Evolutionary conservation across 2,797 vertebrate species (phyloP), one percentile per base, ranked within the genome.

Genomic region (Diplodus sargus): DNA sequence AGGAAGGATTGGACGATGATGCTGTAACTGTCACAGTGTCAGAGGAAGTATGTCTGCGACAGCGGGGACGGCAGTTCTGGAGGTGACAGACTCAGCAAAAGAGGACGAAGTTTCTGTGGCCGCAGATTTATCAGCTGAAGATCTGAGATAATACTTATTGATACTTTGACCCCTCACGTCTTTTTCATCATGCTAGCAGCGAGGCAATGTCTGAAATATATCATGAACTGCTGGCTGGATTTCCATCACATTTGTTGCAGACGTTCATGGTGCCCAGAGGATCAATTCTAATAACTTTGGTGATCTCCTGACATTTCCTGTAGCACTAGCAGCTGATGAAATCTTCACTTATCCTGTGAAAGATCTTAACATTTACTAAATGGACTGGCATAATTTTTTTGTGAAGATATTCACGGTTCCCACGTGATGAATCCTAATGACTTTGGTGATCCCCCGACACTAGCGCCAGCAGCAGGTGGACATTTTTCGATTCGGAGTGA

Each of bases 1-100:
- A 91, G 82, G 85, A 92, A 67, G 74, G 80, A 93, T 91, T 90
- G 84, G 79, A 71, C 83, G 23, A 84, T 72, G 87, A 88, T 73
- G 81, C 81, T 28, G 56, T 91, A 79, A 90, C 87, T 89, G 90
- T 90, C 86, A 87, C 57, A 34, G 73, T 60, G 71, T 80, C 75
- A 73, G 79, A 84, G 79, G 80, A 89, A 78, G 84, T 84, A 87
- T 85, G 76, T 80, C 63, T 76, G 83, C 4, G 61, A 80, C 57
- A 34, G 59, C 17, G 53, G 20, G 63, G 34, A 48, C 25, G 54
- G 73, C 57, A 70, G 54, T 56, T 87, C 51, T 68, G 57, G 78
- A 78, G 78, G 63, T 77, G 78, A 80, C 39, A 47, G 67, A 68
- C 80, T 87, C 83, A 73, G 76, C 69, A 72, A 28, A 81, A 28